A percentile compares a stretch with the other conserved stretches of the same genome.
These are phyloP conservation scores for Limosa lapponica DNA, from an alignment of 2,797 vertebrate species.

Conservation along the genomic window DNA sequence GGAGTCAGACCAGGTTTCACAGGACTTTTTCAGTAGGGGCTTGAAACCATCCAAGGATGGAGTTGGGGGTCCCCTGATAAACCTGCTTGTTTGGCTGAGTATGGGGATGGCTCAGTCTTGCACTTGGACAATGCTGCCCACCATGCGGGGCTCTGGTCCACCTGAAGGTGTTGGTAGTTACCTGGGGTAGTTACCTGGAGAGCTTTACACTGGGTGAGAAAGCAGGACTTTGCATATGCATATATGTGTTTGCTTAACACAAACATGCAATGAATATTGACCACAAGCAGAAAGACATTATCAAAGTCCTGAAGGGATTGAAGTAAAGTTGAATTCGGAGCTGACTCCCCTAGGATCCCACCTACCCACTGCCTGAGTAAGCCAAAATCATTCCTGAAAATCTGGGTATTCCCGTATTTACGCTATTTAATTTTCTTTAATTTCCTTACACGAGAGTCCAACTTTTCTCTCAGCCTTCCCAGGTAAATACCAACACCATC, in stretches of 20 bases:
- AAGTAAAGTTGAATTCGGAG: background rate
- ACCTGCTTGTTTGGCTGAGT: background rate
- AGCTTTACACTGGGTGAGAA: too few species aligned
- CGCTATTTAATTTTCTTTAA: background rate
- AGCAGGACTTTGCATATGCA: too few species aligned
- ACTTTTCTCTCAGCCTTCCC: background rate
- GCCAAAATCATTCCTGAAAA: background rate
- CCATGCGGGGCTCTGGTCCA: accelerated
- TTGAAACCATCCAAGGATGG: background rate
- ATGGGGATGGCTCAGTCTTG: background rate
- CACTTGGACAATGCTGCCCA: background rate
- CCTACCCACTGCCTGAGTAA: background rate
- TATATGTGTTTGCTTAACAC: too few species aligned
- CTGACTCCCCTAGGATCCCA: background rate
- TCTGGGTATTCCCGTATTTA: background rate
- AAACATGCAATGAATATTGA: too few species aligned
- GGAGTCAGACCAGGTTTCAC: background rate
- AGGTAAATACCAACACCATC: too few species aligned
- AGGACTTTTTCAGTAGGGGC: background rate
- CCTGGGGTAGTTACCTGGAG: too few species aligned
- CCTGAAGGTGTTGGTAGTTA: background rate
- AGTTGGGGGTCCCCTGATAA: background rate
- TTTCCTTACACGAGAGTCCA: background rate
- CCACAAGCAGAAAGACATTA: too few species aligned
- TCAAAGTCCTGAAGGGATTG: too few species aligned